Conservation (phyloP, 2,888 invertebrate genomes). For the Proisotoma minuta region DNA sequence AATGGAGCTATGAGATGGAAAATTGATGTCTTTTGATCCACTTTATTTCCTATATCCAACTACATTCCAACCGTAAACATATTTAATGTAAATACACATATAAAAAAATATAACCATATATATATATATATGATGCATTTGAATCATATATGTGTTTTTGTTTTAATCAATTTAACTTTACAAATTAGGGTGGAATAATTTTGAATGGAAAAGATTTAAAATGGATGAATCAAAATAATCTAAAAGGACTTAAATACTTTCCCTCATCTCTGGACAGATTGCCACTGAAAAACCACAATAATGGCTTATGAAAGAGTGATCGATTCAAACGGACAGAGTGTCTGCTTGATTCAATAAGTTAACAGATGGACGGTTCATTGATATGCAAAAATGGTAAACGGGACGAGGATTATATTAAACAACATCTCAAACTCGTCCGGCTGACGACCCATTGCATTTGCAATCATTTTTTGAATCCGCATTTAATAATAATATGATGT, state of each 20-base stretch:
- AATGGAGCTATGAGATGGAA: conserved; percentile 39
- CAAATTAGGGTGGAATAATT: no score
- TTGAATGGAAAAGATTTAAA: no score
- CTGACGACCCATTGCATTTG: conserved; percentile 10
- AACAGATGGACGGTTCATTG: conserved; percentile 47
- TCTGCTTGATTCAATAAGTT: conserved; percentile 32
- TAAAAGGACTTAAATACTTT: no score
- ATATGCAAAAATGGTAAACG: conserved; percentile 44
- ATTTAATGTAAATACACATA: no score
- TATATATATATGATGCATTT: no score
- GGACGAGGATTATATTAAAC: conserved; percentile 15
- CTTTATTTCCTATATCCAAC: background rate
- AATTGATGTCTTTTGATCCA: conserved; percentile 40
- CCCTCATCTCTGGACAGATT: no score
- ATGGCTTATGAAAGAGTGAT: conserved; percentile 18
- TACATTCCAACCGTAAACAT: no score
- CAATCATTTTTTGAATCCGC: conserved; percentile 1
- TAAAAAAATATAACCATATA: no score
- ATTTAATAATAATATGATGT: background rate
- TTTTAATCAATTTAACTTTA: no score
- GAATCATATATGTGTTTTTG: no score
- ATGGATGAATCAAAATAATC: no score
- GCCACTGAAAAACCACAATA: conserved; percentile 16
- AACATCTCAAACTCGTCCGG: conserved; percentile 6
- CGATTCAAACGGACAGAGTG: conserved; percentile 21